These are phyloP conservation scores for Eupithecia inturbata DNA, from an alignment of 2,888 invertebrate species.

Conservation along the genomic window DNA sequence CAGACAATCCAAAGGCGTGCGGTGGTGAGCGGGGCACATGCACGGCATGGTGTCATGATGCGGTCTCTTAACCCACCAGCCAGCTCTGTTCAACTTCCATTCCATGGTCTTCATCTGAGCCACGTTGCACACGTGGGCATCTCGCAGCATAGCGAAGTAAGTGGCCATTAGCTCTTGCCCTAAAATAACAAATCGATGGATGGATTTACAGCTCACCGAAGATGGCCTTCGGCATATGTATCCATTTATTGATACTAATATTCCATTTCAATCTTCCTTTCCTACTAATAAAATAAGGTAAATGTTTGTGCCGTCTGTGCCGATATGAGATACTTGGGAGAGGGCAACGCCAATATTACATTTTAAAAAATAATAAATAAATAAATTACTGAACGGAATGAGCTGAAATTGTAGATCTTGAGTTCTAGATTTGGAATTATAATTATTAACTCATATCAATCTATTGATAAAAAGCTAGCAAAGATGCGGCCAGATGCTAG, in stretches of 20 bases:
- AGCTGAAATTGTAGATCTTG: neutral
- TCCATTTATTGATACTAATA: too few relatives aligned
- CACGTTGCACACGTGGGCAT: conserved; percentile 62
- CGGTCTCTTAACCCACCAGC: conserved; percentile 72
- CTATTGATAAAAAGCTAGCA: too few relatives aligned
- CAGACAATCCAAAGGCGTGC: conserved; percentile 71
- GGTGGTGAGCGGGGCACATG: conserved; percentile 63
- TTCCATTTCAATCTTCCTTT: too few relatives aligned
- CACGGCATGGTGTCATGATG: conserved; percentile 68
- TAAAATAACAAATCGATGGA: conserved; percentile 43
- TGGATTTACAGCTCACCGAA: neutral
- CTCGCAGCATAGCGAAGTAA: conserved; percentile 70
- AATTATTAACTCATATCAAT: too few relatives aligned
- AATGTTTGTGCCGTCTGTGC: too few relatives aligned
- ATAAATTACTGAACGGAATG: neutral
- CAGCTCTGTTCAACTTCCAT: conserved; percentile 75
- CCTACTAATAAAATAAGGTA: too few relatives aligned
- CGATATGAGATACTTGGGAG: neutral
- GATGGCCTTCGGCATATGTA: too few relatives aligned
- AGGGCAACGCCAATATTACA: neutral
- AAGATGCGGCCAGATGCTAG: too few relatives aligned
- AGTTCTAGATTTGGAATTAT: too few relatives aligned
- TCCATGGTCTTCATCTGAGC: conserved; percentile 72
- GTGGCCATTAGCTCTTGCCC: conserved; percentile 80
- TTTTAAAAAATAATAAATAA: too few relatives aligned